Evolutionary conservation across 2,797 vertebrate genomes (phyloP).

Genomic region (Apogon talboti): DNA sequence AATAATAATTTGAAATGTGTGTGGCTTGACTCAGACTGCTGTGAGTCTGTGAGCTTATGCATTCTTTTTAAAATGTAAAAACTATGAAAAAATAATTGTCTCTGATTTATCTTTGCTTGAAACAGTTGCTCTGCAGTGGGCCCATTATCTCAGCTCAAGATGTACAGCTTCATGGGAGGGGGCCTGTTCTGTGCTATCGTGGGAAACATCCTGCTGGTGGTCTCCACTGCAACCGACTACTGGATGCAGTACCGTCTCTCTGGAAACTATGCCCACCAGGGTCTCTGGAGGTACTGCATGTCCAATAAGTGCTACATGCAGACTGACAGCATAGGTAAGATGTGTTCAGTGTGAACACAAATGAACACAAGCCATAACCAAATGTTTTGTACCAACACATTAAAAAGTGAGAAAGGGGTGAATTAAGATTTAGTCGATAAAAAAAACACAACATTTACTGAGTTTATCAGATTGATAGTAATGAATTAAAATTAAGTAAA

Average conservation of each 20-base stretch:
- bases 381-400: not conserved
- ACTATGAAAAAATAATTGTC: not conserved
- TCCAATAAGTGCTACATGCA: slow-evolving; percentile 91
- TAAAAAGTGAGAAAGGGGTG: too few relatives aligned
- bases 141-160: slow-evolving; percentile 77
- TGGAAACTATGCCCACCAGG: slow-evolving; percentile 90
- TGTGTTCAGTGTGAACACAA: not conserved
- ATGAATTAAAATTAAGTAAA: too few relatives aligned
- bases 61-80: too few relatives aligned
- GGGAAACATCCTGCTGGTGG: slow-evolving; percentile 89
- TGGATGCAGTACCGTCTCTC: slow-evolving; percentile 93
- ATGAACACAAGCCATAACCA: not conserved
- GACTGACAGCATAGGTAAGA: slow-evolving; percentile 89
- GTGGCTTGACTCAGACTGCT: not conserved
- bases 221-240: slow-evolving; percentile 90
- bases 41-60: not conserved
- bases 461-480: too few relatives aligned
- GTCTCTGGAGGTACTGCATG: slow-evolving; percentile 92
- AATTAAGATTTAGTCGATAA: too few relatives aligned
- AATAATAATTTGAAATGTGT: not conserved
- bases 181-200: slow-evolving; percentile 92
- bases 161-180: slow-evolving; percentile 93
- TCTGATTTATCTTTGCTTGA: not conserved
- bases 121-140: slow-evolving; percentile 59
- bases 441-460: too few relatives aligned